phyloP scores from a whole-genome alignment of 2,113 vertebrate genomes.

The Vulpes ferrilata region DNA sequence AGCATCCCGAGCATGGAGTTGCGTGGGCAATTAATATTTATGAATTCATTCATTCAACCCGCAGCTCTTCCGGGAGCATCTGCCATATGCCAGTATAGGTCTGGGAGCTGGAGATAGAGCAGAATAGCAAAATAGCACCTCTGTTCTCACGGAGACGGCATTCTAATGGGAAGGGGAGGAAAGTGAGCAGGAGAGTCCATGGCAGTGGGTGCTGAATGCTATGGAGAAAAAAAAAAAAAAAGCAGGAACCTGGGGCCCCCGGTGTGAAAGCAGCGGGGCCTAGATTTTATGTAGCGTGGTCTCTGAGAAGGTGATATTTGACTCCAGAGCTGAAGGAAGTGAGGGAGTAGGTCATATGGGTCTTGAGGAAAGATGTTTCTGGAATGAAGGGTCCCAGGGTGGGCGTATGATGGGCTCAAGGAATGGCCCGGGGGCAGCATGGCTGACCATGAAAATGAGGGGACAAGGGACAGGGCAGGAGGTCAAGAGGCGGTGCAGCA shows the following conservation, averaged over 20 bases:
- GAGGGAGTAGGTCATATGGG: neutral
- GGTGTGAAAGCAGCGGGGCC: neutral
- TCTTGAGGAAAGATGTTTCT: neutral
- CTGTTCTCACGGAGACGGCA: neutral
- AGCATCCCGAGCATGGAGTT: neutral
- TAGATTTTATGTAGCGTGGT: neutral
- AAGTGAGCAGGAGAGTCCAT: neutral
- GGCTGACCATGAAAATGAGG: neutral
- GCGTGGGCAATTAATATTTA: neutral
- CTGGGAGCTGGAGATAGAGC: neutral
- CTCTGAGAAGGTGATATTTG: neutral
- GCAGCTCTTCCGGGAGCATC: neutral
- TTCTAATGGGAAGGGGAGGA: neutral
- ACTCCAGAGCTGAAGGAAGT: neutral
- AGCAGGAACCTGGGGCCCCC: neutral
- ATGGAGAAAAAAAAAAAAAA: neutral
- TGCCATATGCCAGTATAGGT: neutral
- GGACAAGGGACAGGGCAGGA: neutral
- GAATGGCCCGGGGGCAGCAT: neutral
- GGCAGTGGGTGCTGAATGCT: neutral
- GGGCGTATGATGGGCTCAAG: neutral
- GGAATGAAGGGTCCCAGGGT: neutral
- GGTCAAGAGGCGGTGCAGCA: too few species aligned
- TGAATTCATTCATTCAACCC: neutral
- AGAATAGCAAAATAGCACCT: too few species aligned